phyloP scores from a whole-genome alignment of 2,113 vertebrate genomes.

The Siniperca knerii region DNA sequence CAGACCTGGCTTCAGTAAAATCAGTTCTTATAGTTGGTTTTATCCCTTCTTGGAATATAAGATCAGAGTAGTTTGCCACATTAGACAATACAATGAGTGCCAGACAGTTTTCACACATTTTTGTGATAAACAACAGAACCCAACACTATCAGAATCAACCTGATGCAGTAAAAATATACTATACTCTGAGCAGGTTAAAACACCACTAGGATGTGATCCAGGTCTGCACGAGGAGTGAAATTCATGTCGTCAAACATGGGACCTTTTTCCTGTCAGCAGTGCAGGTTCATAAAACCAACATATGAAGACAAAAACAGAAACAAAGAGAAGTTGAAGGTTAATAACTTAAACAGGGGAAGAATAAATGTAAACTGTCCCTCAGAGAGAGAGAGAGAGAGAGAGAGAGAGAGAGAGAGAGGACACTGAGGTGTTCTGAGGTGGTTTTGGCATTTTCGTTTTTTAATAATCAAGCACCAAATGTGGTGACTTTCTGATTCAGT shows the following conservation, averaged over 20 bases:
- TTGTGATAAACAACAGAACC: conserved; percentile 1
- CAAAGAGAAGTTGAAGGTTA: conserved; percentile 57
- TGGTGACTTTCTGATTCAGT: conserved; percentile 69
- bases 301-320: conserved; percentile 46
- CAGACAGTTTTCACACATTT: conserved; percentile 37
- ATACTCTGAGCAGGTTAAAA: conserved; percentile 32
- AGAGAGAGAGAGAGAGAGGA: conserved; percentile 47
- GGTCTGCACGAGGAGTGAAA: conserved; percentile 51
- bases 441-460: conserved; percentile 72
- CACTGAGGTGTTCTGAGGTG: conserved; percentile 80
- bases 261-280: conserved; percentile 61
- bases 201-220: conserved; percentile 32
- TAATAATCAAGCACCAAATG: conserved; percentile 63
- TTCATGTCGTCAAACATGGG: conserved; percentile 44
- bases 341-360: conserved; percentile 71
- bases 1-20: conserved; percentile 49
- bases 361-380: conserved; percentile 75
- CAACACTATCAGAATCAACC: conserved; percentile 23
- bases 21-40: conserved; percentile 39
- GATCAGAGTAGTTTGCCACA: conserved; percentile 32
- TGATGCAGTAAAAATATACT: conserved; percentile 16
- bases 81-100: conserved; percentile 31
- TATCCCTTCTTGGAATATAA: conserved; percentile 36
- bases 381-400: conserved; percentile 19
- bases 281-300: conserved; percentile 65